Evolutionary conservation across 2,888 invertebrate genomes (phyloP).

Genomic region (Dicranocentrus wangi): DNA sequence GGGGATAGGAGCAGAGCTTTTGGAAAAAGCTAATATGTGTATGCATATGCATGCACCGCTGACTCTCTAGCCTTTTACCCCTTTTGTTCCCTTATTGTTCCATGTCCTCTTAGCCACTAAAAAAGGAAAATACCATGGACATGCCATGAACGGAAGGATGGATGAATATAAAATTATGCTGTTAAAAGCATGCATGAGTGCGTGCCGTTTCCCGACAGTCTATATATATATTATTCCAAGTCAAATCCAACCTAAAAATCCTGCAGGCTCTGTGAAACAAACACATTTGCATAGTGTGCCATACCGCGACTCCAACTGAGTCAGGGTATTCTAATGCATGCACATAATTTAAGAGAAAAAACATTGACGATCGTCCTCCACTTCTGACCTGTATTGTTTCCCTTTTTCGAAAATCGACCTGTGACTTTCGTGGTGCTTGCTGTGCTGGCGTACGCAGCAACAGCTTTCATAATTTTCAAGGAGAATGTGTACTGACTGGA

Average conservation of each 20-base stretch:
- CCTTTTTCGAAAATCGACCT: constrained; percentile 17
- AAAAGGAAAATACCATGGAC: background rate
- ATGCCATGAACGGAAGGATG: constrained; percentile 37
- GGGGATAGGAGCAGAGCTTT: too few species aligned
- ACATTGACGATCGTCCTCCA: background rate
- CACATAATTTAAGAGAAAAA: background rate
- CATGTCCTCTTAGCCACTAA: background rate
- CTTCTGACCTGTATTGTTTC: constrained; percentile 2
- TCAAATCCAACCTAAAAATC: background rate
- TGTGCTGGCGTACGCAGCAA: constrained; percentile 1
- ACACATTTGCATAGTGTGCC: background rate
- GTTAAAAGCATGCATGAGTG: constrained; percentile 18
- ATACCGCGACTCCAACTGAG: too few species aligned
- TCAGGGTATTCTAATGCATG: constrained; percentile 3
- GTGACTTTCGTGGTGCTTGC: background rate
- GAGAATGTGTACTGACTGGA: too few species aligned
- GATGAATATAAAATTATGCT: constrained; percentile 29
- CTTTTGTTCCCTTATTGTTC: constrained; percentile 2
- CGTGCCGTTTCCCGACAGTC: constrained; percentile 21
- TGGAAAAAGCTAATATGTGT: background rate
- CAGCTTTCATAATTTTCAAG: background rate
- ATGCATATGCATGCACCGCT: constrained; percentile 24
- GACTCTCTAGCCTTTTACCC: background rate
- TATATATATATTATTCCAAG: too few species aligned
- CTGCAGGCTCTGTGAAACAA: too few species aligned